Evolutionary conservation across 1,140 invertebrate genomes (phyloP).

Genomic region (Charaxes varanes): DNA sequence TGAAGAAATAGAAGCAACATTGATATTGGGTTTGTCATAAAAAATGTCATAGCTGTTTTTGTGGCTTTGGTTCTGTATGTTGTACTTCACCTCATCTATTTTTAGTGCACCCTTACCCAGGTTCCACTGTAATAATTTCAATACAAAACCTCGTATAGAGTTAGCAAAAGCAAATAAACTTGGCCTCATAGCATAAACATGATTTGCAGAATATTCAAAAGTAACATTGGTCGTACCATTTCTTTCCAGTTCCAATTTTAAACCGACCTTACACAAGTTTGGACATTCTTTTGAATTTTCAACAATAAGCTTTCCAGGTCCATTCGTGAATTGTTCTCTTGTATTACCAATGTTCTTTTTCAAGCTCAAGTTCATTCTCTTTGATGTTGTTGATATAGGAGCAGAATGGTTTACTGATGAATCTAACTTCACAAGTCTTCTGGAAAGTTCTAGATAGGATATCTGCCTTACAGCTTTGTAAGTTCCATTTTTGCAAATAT

Average conservation of each 20-base stretch:
- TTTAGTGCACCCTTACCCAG: slow-evolving; percentile 62
- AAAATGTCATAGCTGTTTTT: slow-evolving; percentile 62
- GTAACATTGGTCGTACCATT: slow-evolving; percentile 70
- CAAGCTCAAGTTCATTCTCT: slow-evolving; percentile 63
- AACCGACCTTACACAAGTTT: slow-evolving; percentile 76
- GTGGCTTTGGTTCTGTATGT: slow-evolving; percentile 56
- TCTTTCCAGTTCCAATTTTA: slow-evolving; percentile 76
- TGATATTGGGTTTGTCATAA: slow-evolving; percentile 50
- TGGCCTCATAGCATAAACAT: slow-evolving; percentile 80
- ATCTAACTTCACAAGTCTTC: slow-evolving; percentile 49
- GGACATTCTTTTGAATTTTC: slow-evolving; percentile 81
- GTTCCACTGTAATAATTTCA: slow-evolving; percentile 88
- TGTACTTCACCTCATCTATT: slow-evolving; percentile 62
- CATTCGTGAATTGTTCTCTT: slow-evolving; percentile 72
- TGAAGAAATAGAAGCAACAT: slow-evolving; percentile 55
- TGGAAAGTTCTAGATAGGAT: slow-evolving; percentile 33
- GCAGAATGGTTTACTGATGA: slow-evolving; percentile 58
- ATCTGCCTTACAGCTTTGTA: slow-evolving; percentile 50
- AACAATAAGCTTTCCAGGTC: slow-evolving; percentile 75
- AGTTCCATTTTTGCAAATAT: slow-evolving; percentile 72
- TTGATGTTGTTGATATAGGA: slow-evolving; percentile 33
- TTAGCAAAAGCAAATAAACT: slow-evolving; percentile 78
- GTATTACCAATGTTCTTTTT: slow-evolving; percentile 73
- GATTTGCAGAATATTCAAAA: slow-evolving; percentile 75
- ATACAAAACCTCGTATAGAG: slow-evolving; percentile 80